Conservation (phyloP, 2,888 invertebrate genomes). For the Didymodactylos carnosus region DNA sequence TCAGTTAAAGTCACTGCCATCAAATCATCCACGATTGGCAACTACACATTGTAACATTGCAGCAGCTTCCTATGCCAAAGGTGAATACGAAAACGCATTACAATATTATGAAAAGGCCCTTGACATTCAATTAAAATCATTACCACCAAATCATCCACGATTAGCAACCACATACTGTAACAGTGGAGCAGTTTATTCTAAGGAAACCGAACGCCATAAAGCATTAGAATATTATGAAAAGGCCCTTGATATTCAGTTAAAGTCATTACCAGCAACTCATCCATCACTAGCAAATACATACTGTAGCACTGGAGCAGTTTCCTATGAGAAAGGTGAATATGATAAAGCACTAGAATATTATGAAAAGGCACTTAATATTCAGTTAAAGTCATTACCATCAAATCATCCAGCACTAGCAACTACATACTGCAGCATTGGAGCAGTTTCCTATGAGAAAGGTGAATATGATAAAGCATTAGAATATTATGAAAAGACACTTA, state of each 20-base stretch:
- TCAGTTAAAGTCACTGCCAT: background rate
- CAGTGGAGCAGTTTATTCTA: background rate
- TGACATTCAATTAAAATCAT: background rate
- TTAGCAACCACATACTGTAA: background rate
- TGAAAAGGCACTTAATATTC: background rate
- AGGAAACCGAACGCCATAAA: background rate
- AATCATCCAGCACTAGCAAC: background rate
- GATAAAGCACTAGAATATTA: background rate
- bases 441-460: background rate
- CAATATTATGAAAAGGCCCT: background rate
- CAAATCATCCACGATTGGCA: background rate
- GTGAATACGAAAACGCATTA: background rate
- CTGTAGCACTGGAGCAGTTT: background rate
- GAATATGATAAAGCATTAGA: background rate
- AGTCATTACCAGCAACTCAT: background rate
- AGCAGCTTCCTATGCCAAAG: too few species aligned
- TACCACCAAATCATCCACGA: background rate
- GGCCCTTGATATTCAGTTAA: background rate
- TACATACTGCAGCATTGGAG: background rate
- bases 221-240: background rate
- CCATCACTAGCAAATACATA: background rate
- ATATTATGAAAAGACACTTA: background rate
- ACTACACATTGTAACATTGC: background rate
- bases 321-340: background rate
- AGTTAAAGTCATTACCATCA: background rate